Base-by-base conservation (phyloP, 2,113 vertebrate genomes). In the Ptilorrhoa leucosticta region DNA sequence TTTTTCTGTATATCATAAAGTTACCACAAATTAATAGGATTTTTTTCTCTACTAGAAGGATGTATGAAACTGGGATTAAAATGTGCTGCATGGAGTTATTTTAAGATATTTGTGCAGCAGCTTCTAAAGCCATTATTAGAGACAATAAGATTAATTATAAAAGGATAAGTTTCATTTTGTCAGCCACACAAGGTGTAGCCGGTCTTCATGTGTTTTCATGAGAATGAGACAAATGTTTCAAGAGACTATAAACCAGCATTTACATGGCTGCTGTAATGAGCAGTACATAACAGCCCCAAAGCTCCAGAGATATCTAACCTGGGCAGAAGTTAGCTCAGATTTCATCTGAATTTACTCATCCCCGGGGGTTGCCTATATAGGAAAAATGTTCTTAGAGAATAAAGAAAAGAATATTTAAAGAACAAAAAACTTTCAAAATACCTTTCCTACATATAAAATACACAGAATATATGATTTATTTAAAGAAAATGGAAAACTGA, bases 101-200 rank as follows among this genome's bases (percentile, higher is more conserved):
- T 83, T 89, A 50, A 92, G 39, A 37, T 91, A 56, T 56, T 76
- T 91, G 20, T 4, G 0, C 47, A 45, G 33, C 45, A n/a, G 39
- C 39, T 83, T 73, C 56, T 69, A 61, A 78, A 90, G 33, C 17
- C 24, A 16, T 65, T 89, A 54, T 64, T 87, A 78, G 20, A 64
- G 20, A 82, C 39, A 92, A 68, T 73, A 91, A 88, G 35, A 87
- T 95, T 81, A 94, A 64, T 78, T 69, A 89, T 51, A 75, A 79
- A 87, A 90, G 35, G 64, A 57, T 95, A 64, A 87, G 26, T 53
- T 91, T 75, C 5, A 24, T 87, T 94, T 91, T 94, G 48, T 78
- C 37, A 87, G n/a, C 54, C 37, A n/a, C 21, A 57, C 28, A 69
- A 82, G 21, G 7, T 76, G 28, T 85, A 82, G n/a, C 33, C 58